Conservation (phyloP, 1,140 invertebrate genomes). For the Nomia melanderi region DNA sequence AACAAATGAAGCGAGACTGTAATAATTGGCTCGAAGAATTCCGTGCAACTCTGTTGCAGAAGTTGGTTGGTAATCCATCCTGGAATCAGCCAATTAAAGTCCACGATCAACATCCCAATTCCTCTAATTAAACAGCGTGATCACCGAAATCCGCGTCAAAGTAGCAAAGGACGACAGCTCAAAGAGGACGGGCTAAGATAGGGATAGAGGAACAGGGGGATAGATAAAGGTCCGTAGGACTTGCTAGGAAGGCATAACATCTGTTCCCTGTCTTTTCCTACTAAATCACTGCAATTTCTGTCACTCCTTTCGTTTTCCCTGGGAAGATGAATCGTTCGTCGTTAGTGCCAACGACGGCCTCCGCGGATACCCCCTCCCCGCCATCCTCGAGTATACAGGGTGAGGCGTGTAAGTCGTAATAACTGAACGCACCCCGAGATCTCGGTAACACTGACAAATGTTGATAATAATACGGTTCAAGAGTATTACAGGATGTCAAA, state of each 20-base stretch:
- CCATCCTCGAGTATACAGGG: not conserved
- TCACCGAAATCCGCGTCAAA: not conserved
- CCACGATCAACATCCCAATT: not conserved
- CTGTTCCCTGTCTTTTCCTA: constrained; percentile 57
- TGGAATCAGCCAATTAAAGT: not conserved
- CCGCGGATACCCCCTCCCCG: not conserved
- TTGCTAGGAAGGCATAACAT: constrained; percentile 38
- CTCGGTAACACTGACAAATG: too few relatives aligned
- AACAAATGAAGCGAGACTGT: too few relatives aligned
- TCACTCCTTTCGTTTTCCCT: constrained; percentile 63
- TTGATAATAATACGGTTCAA: too few relatives aligned
- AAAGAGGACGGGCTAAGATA: not conserved
- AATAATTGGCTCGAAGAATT: too few relatives aligned
- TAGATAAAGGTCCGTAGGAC: not conserved
- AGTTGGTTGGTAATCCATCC: not conserved
- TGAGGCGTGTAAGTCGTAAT: not conserved
- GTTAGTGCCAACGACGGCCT: constrained; percentile 57
- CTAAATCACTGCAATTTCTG: constrained; percentile 67
- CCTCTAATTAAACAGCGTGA: not conserved
- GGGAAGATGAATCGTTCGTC: constrained; percentile 65
- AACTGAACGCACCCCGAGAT: not conserved
- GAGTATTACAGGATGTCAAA: too few relatives aligned
- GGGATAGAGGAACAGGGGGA: too few relatives aligned
- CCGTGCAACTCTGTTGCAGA: too few relatives aligned
- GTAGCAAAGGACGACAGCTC: not conserved